Conservation (phyloP, 2,113 vertebrate genomes). For the Condylura cristata region DNA sequence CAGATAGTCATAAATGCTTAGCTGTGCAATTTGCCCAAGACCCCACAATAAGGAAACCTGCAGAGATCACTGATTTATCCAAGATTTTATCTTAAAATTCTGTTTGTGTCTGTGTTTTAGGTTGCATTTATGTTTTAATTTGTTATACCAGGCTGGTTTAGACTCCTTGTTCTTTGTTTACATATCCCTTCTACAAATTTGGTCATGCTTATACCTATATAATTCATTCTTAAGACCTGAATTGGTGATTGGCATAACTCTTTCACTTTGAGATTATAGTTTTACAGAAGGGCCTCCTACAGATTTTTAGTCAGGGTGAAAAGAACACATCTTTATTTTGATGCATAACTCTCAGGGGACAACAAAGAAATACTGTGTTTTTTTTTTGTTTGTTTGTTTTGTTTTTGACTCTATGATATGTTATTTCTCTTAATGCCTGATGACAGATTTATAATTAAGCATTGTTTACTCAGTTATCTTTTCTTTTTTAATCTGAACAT, state of each 20-base stretch:
- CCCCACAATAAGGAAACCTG: background rate
- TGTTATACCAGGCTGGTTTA: background rate
- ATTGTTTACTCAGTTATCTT: background rate
- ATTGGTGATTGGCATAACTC: background rate
- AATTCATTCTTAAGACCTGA: background rate
- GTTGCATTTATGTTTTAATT: background rate
- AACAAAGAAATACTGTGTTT: fast-evolving
- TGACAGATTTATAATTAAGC: background rate
- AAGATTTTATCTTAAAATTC: background rate
- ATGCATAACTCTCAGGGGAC: background rate
- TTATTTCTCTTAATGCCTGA: slow-evolving; percentile 18
- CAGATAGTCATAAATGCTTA: background rate
- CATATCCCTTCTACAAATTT: background rate
- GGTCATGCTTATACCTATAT: background rate
- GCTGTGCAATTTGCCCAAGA: background rate
- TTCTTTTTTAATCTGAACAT: background rate
- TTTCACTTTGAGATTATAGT: background rate
- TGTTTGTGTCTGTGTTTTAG: background rate
- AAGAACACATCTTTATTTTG: background rate
- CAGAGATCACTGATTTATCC: background rate
- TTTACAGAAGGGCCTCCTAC: background rate
- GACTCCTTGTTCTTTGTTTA: background rate
- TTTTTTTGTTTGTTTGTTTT: too few species aligned
- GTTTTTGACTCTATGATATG: background rate
- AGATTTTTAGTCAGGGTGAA: background rate